Evolutionary conservation across 2,888 invertebrate species (phyloP).

Genomic region (Cerceris rybyensis): DNA sequence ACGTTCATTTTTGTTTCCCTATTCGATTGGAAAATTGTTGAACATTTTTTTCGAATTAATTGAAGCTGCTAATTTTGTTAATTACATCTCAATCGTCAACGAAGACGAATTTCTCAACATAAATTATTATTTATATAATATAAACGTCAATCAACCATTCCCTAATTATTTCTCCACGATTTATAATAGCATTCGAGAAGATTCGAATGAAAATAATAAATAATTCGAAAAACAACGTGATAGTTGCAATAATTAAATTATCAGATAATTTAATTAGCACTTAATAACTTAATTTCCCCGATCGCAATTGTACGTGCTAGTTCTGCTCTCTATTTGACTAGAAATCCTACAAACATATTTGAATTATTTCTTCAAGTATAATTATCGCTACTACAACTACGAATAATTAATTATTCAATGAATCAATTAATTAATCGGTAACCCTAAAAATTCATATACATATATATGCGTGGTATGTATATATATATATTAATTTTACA

Average conservation of each 20-base stretch:
- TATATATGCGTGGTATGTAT: constrained; percentile 61
- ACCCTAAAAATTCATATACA: constrained; percentile 41
- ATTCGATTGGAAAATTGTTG: too few species aligned
- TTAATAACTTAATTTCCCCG: constrained; percentile 14
- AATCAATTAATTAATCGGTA: constrained; percentile 48
- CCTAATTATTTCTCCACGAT: too few species aligned
- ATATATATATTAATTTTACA: constrained; percentile 66
- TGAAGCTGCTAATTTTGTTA: too few species aligned
- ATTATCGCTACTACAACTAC: constrained; percentile 52
- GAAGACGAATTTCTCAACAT: not conserved
- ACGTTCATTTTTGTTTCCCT: not conserved
- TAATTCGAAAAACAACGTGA: not conserved
- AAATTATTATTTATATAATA: too few species aligned
- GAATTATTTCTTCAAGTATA: constrained; percentile 42
- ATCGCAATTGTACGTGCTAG: constrained; percentile 48
- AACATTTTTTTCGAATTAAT: too few species aligned
- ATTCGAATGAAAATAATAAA: too few species aligned
- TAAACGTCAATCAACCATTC: too few species aligned
- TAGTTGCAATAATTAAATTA: constrained; percentile 5
- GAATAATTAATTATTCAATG: constrained; percentile 53
- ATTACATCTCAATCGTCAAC: not conserved
- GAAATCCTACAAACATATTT: constrained; percentile 74
- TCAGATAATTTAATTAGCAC: too few species aligned
- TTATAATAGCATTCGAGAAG: too few species aligned
- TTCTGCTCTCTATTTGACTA: constrained; percentile 75